Percentiles rank a stretch among this genome's conserved stretches.
phyloP scores from a whole-genome alignment of 2,888 invertebrate species.

The Drosophila villosipedis region DNA sequence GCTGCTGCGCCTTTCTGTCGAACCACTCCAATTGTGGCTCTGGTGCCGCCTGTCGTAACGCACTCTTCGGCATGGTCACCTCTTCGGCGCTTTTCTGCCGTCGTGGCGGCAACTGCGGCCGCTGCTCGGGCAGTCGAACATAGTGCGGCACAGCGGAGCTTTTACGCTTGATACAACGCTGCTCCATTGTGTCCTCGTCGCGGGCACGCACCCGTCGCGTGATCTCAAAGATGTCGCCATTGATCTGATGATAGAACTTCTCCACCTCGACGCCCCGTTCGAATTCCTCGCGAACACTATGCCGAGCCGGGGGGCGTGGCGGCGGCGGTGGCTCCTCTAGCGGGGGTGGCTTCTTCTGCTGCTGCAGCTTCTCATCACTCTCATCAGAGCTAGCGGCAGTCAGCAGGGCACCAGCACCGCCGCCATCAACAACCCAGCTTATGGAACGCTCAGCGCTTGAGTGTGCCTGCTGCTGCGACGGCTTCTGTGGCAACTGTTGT shows the following conservation, averaged over 20 bases:
- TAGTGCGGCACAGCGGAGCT: constrained; percentile 72
- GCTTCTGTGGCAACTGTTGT: constrained; percentile 72
- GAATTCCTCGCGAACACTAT: constrained; percentile 81
- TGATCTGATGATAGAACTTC: constrained; percentile 85
- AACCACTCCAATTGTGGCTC: constrained; percentile 84
- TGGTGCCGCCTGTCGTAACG: constrained; percentile 65
- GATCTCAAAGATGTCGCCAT: constrained; percentile 85
- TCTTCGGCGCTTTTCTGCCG: constrained; percentile 70
- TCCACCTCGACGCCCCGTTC: constrained; percentile 85
- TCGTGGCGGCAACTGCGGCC: constrained; percentile 64
- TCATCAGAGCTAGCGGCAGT: constrained; percentile 76
- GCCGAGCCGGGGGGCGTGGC: constrained; percentile 74
- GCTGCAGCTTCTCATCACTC: constrained; percentile 69
- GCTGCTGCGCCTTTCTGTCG: constrained; percentile 84
- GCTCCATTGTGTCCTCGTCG: constrained; percentile 84
- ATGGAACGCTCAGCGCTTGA: constrained; percentile 74
- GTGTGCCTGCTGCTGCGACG: constrained; percentile 55
- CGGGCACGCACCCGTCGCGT: constrained; percentile 83
- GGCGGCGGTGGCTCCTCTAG: constrained; percentile 55
- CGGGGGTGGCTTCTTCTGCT: constrained; percentile 47
- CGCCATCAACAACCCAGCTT: constrained; percentile 77
- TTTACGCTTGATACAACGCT: constrained; percentile 82
- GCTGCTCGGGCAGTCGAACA: constrained; percentile 67
- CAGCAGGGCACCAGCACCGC: constrained; percentile 70
- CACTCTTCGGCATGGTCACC: constrained; percentile 76